These are phyloP conservation scores for Anomalospiza imberbis DNA, from an alignment of 2,797 vertebrate species.

Conservation along the genomic window DNA sequence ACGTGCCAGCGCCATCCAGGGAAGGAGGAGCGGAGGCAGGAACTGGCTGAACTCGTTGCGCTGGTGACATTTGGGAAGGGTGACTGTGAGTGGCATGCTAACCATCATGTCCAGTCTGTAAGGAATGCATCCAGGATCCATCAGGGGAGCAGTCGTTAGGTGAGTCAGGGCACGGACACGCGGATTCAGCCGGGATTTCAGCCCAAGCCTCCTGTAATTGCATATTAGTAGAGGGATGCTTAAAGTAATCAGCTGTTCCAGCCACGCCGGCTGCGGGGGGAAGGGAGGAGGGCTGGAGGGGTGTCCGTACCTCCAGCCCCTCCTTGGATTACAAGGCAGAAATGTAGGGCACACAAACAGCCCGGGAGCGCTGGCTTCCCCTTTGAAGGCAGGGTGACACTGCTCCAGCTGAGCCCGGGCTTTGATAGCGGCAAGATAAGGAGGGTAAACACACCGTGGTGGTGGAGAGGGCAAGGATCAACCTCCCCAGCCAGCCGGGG, in stretches of 20 bases:
- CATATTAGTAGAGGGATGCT: not conserved
- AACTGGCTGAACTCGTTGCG: not conserved
- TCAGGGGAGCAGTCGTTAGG: not conserved
- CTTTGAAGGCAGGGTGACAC: conserved; percentile 58
- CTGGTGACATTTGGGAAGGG: not conserved
- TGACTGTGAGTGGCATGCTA: not conserved
- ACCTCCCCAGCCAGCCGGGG: not conserved
- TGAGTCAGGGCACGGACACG: conserved; percentile 43
- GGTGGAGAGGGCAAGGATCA: conserved; percentile 34
- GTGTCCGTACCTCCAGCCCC: not conserved
- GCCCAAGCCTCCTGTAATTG: conserved; percentile 55
- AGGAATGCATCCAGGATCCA: conserved; percentile 45
- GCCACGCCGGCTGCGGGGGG: not conserved
- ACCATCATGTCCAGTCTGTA: not conserved
- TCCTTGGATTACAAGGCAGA: conserved; percentile 26
- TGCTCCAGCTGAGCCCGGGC: not conserved
- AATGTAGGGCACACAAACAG: conserved; percentile 25
- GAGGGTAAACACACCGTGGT: not conserved
- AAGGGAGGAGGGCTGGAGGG: conserved; percentile 30
- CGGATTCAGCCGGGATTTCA: conserved; percentile 29
- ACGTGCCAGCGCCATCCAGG: accelerated
- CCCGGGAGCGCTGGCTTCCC: not conserved
- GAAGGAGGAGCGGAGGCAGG: not conserved
- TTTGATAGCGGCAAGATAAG: conserved; percentile 3
- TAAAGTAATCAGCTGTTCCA: conserved; percentile 42